A percentile compares a stretch with the other conserved stretches of the same genome.
These are phyloP conservation scores for Pachydiplax longipennis DNA, from an alignment of 2,888 invertebrate species.

Conservation along the genomic window DNA sequence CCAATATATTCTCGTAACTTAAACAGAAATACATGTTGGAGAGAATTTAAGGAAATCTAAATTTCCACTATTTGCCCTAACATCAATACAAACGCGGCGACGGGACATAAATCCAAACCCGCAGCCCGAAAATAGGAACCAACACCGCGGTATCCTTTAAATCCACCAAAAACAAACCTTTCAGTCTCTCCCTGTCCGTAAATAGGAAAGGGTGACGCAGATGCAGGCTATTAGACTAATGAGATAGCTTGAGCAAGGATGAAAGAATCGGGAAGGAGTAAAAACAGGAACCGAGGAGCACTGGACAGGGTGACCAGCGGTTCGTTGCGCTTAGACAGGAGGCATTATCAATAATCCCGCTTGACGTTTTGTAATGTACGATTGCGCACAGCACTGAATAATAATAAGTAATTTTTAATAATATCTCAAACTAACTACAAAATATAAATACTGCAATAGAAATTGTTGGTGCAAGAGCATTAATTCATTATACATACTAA, in stretches of 20 bases:
- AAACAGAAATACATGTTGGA: too few relatives aligned
- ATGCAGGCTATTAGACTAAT: conserved; percentile 40
- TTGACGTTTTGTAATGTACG: neutral
- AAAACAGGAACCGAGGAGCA: neutral
- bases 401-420: neutral
- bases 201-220: neutral
- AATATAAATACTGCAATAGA: too few relatives aligned
- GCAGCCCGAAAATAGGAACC: neutral
- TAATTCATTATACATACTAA: too few relatives aligned
- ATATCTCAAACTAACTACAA: too few relatives aligned
- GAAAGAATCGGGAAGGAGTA: neutral
- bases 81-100: neutral
- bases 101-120: neutral
- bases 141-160: neutral
- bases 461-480: too few relatives aligned
- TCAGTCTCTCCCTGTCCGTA: neutral
- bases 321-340: neutral
- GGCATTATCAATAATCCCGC: neutral
- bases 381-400: neutral
- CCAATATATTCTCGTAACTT: too few relatives aligned
- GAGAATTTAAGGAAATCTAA: too few relatives aligned
- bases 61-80: neutral
- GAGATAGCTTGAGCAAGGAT: neutral
- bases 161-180: conserved; percentile 3
- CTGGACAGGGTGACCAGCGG: neutral